These are phyloP conservation scores for Drosophila dunni DNA, from an alignment of 1,140 invertebrate species.

Conservation along the genomic window DNA sequence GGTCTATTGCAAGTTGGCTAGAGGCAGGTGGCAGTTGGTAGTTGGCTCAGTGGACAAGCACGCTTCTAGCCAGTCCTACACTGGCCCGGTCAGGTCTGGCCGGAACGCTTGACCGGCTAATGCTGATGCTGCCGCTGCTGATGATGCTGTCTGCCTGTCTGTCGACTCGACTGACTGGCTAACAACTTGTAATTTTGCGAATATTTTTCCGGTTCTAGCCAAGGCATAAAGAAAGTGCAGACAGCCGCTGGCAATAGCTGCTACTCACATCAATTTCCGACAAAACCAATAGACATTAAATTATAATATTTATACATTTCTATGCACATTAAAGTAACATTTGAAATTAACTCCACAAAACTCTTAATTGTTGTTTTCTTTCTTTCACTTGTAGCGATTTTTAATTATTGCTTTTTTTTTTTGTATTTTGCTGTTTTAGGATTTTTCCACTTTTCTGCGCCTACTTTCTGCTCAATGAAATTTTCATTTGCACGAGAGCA, in stretches of 20 bases:
- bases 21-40: constrained; percentile 18
- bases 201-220: constrained; percentile 69
- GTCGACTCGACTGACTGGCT: constrained; percentile 67
- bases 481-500: constrained; percentile 83
- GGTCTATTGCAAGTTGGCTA: constrained; percentile 27
- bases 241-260: constrained; percentile 2
- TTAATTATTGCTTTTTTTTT: constrained; percentile 44
- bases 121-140: constrained; percentile 4
- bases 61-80: constrained; percentile 24
- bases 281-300: background rate
- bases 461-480: constrained; percentile 80
- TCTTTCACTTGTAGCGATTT: constrained; percentile 65
- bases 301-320: background rate
- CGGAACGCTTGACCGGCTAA: constrained; percentile 69
- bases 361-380: constrained; percentile 40
- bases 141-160: background rate
- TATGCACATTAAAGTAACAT: constrained; percentile 4
- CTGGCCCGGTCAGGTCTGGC: constrained; percentile 29
- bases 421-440: constrained; percentile 61
- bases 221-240: constrained; percentile 61
- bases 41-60: constrained; percentile 38
- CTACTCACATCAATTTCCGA: constrained; percentile 14
- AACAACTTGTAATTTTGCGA: constrained; percentile 42
- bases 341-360: constrained; percentile 16
- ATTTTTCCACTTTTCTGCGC: constrained; percentile 74